Evolutionary conservation across 1,140 invertebrate species (phyloP).

Genomic region (Microplitis demolitor): DNA sequence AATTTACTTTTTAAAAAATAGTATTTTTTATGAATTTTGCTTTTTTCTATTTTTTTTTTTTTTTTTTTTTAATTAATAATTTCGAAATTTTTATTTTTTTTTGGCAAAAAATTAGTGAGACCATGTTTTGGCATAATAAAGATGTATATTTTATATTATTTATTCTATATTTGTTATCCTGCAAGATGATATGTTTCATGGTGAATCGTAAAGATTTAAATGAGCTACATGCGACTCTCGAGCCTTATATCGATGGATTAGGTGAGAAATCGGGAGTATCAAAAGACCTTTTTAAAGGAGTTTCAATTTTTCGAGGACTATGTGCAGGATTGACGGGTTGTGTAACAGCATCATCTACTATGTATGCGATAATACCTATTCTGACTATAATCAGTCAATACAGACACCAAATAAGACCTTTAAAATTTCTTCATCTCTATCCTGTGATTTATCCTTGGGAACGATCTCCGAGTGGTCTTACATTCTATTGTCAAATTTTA

Average conservation of each 20-base stretch:
- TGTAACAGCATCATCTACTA: not conserved
- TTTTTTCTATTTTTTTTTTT: too few relatives aligned
- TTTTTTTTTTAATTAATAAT: too few relatives aligned
- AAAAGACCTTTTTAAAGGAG: not conserved
- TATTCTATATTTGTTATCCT: too few relatives aligned
- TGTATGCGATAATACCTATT: not conserved
- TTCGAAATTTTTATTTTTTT: too few relatives aligned
- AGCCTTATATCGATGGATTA: not conserved
- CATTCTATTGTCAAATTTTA: not conserved
- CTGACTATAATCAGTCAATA: not conserved
- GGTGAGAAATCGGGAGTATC: not conserved
- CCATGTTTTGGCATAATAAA: too few relatives aligned
- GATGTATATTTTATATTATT: not conserved
- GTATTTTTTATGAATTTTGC: too few relatives aligned
- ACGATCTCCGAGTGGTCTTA: not conserved
- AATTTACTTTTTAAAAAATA: too few relatives aligned
- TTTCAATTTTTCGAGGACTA: not conserved
- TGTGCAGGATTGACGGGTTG: not conserved
- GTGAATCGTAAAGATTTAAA: not conserved
- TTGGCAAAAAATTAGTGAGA: too few relatives aligned
- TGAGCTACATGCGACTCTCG: not conserved
- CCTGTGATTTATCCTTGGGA: slow-evolving; percentile 12
- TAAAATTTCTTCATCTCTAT: slow-evolving; percentile 15
- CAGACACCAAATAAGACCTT: not conserved
- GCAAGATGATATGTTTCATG: not conserved